Base-by-base conservation (phyloP, 1,140 invertebrate species). In the Habropoda laboriosa region DNA sequence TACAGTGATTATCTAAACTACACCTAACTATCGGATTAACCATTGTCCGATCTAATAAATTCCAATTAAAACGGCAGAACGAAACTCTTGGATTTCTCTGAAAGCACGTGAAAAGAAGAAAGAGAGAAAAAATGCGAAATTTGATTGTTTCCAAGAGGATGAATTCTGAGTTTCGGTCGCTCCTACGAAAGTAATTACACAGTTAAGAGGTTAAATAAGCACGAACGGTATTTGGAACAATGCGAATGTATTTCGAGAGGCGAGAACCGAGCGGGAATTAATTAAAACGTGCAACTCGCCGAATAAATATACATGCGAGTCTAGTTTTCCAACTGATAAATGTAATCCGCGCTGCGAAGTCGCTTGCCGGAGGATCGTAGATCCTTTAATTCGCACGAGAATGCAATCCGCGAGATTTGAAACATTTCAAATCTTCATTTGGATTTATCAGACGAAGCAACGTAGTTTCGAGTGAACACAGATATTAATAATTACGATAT, bases 181-280 rank as follows among this genome's bases (percentile, higher is more conserved):
- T 40, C n/a, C 35, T 24, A 40, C 6, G 60, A 42, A 61, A 61
- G 42, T 61, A 61, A 42, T 61, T 61, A 40, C 21, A 16, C n/a
- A 16, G 35, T 42, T 40, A 40, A 61, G 60, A 40, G 60, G 35
- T 13, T 24, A 24, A 40, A 40, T 24, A 61, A 61, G n/a, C 60
- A 24, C 42, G 63, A 66, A 6, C 24, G 21, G 63, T 49, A 49
- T 66, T 66, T 66, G 24, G 24, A 66, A 66, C 42, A 66, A 66
- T 66, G 63, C 4, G 35, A 61, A 40, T 24, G 38, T 24, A 61
- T 42, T 61, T n/a, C 12, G 10, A 38, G 21, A 24, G 32, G 10
- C 42, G 42, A 45, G 42, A 13, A 45, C 2, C 21, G 21, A 21
- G 6, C n/a, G 18, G n/a, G 60, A 38, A 40, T 61, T 40, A 40